Conservation (phyloP, 1,140 invertebrate species). For the Tetranychus cinnabarinus region DNA sequence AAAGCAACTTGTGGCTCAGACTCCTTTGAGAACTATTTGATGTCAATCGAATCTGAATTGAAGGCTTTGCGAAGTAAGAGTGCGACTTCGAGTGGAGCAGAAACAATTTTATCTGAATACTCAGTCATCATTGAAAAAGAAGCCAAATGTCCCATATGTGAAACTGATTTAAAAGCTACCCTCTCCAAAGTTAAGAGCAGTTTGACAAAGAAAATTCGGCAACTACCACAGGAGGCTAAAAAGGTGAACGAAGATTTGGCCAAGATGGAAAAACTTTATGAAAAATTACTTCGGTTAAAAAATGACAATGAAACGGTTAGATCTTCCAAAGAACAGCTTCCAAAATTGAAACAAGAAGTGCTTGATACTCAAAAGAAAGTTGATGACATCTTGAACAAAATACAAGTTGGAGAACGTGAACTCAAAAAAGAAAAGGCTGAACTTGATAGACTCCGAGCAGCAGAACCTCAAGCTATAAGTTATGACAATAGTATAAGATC, state of each 20-base stretch:
- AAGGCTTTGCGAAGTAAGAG: neutral
- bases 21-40: neutral
- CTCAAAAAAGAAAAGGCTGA: neutral
- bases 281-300: neutral
- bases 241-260: neutral
- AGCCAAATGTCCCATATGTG: neutral
- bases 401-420: neutral
- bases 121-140: neutral
- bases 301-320: neutral
- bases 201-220: neutral
- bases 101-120: neutral
- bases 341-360: neutral
- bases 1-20: neutral
- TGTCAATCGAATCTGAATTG: neutral
- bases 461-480: neutral
- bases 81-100: neutral
- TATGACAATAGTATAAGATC: neutral
- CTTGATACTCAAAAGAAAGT: neutral
- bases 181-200: neutral
- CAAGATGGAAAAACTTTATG: neutral
- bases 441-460: neutral
- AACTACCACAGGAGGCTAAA: neutral
- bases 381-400: neutral
- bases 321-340: neutral
- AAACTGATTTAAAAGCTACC: neutral